These are phyloP conservation scores for Nycticorax nycticorax DNA, from an alignment of 2,113 vertebrate species.

Conservation along the genomic window DNA sequence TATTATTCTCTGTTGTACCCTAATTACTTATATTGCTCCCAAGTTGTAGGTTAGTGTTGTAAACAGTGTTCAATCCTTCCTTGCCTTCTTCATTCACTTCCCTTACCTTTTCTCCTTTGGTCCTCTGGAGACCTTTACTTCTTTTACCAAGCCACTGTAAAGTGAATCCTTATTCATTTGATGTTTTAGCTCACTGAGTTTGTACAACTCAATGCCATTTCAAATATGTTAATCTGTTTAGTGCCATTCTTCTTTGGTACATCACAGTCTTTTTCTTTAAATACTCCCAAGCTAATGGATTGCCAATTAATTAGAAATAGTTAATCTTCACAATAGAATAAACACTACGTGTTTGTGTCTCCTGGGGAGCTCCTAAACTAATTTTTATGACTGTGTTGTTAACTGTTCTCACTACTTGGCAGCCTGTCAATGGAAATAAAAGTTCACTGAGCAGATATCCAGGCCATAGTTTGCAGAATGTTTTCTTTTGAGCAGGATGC, in stretches of 20 bases:
- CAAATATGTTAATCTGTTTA: not conserved
- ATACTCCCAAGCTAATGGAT: slow-evolving; percentile 40
- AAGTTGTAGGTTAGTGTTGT: not conserved
- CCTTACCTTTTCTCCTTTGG: not conserved
- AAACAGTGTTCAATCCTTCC: slow-evolving; percentile 19
- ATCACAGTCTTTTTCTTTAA: slow-evolving; percentile 6
- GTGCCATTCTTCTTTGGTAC: not conserved
- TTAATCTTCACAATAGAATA: slow-evolving; percentile 41
- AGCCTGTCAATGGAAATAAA: slow-evolving; percentile 45
- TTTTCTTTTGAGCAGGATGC: not conserved
- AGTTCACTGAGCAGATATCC: not conserved
- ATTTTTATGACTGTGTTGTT: slow-evolving; percentile 29
- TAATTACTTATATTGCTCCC: slow-evolving; percentile 41
- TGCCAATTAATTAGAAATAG: slow-evolving; percentile 59
- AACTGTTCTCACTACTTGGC: not conserved
- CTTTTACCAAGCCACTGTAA: slow-evolving; percentile 36
- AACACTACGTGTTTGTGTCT: not conserved
- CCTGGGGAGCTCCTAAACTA: slow-evolving; percentile 29
- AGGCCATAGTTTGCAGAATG: not conserved
- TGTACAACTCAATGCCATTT: not conserved
- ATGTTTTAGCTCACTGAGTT: slow-evolving; percentile 3
- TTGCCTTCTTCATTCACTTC: not conserved
- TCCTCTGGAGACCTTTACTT: not conserved
- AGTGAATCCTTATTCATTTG: not conserved
- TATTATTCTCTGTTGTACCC: not conserved